These are phyloP conservation scores for Plestiodon gilberti DNA, from an alignment of 2,113 vertebrate genomes.

Conservation along the genomic window DNA sequence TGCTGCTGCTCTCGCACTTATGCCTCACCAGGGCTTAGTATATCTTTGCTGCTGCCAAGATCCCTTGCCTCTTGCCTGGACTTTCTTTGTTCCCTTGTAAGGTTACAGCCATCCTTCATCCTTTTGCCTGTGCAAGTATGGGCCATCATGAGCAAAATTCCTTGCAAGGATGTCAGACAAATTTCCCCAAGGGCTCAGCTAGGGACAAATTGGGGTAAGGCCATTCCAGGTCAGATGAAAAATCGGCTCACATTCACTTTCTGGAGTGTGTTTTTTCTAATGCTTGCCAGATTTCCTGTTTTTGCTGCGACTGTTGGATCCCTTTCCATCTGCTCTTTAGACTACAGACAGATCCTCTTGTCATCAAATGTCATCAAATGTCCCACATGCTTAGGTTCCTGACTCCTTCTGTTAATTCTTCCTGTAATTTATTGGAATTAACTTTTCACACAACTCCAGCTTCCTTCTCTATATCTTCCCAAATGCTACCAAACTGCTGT, in stretches of 20 bases:
- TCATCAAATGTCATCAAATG: neutral
- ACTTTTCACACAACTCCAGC: neutral
- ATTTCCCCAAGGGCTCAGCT: neutral
- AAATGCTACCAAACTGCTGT: neutral
- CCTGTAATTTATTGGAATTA: neutral
- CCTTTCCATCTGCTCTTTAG: neutral
- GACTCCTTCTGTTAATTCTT: constrained; percentile 9
- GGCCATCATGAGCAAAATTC: neutral
- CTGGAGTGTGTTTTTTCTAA: neutral
- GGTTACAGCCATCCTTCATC: neutral
- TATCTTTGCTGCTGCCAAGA: neutral
- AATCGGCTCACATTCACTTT: neutral
- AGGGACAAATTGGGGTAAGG: neutral
- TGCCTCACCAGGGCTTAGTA: neutral
- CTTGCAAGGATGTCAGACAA: neutral
- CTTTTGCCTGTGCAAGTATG: no score
- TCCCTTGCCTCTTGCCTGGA: neutral
- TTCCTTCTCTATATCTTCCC: neutral
- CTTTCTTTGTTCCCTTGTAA: neutral
- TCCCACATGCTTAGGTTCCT: constrained; percentile 8
- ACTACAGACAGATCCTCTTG: neutral
- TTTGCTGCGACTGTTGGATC: neutral
- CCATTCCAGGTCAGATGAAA: neutral
- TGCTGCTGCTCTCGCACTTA: neutral
- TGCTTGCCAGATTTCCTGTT: neutral